Evolutionary conservation across 2,888 invertebrate species (phyloP), one percentile per base, ranked within the genome.

Genomic region (Elegia similella): DNA sequence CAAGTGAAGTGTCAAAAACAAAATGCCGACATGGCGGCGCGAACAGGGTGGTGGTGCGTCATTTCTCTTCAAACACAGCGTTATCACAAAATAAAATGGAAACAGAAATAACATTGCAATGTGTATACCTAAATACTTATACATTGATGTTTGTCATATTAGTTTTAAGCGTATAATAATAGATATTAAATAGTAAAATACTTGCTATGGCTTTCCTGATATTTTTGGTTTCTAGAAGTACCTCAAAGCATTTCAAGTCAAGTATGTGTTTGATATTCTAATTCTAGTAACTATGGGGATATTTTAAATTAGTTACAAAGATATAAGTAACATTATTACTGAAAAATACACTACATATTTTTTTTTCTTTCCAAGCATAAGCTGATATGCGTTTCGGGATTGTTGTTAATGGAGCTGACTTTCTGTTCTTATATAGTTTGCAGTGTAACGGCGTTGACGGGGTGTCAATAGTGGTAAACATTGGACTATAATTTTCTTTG

Each of bases 1-100:
- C 90, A 86, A 89, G 88, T 84, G 90, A 88, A 90, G 90, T 88
- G 89, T 88, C 87, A 85, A 86, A 87, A 88, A 88, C 86, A 88
- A 90, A 88, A 89, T 86, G 50, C 50, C 44, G 82, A 76, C 68
- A 75, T 72, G 68, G 70, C 72, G 72, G 70, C 76, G 73, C 69
- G 60, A 64, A 23, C 23, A 23, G 69, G 73, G 61, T 72, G 66
- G 67, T 53, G 65, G 66, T 65, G 60, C 69, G 69, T 72, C 71
- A 68, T 76, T 77, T 72, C 67, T 72, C 70, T 66, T 70, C 73
- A 69, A 76, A 76, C 30, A 32, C 54, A 54, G 67, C 72, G 72
- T 32, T 15, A 12, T 34, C 34, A 50, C 15, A 50, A 17, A 34
- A 50, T 32, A 50, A 16, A n/a, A 10, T 34, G 6, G 23, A 16